Base-by-base conservation (phyloP, 2,113 vertebrate species). In the Campylorhamphus procurvoides region DNA sequence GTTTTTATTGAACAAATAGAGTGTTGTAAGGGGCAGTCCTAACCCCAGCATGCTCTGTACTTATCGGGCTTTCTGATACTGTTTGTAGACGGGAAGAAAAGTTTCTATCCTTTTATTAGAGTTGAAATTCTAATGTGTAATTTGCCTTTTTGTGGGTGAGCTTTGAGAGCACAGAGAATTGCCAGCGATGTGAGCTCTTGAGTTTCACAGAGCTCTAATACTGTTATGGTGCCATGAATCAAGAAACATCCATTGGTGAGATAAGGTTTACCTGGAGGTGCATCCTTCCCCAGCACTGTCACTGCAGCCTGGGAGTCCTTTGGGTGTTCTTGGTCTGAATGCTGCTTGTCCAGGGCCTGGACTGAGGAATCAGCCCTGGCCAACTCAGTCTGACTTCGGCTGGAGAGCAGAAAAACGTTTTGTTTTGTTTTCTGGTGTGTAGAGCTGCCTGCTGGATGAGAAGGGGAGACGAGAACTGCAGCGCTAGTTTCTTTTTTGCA, bases 171-270 rank as follows among this genome's bases (percentile, higher is more conserved):
- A 17, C 10, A 18, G 49, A n/a, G 42, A 25, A 2, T 29, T 87
- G n/a, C 13, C 12, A 23, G 18, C 14, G 59, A 5, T 33, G 9
- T 28, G 37, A 77, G 6, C 39, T 15, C 56, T n/a, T 0, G 14
- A 24, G n/a, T 53, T 72, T 52, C 22, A 3, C 8, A 13, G 31
- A 29, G 6, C 17, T 59, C 14, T 39, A 39, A 1, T 60, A 18
- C 0, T 2, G 10, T 60, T 74, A 6, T 0, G 3, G 20, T 52
- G 35, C 9, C 4, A 1, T 8, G 39, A 47, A 46, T 46, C 9
- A 16, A 58, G 56, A 29, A 50, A 4, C 29, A 7, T 19, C 40
- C 6, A 8, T 0, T 2, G 22, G 37, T 31, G 58, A 39, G 59
- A 8, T 24, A 3, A 2, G 5, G 15, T n/a, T 73, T n/a, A 12